Evolutionary conservation across 2,797 vertebrate species (phyloP).

Genomic region (Hapalemur alaotrensis): DNA sequence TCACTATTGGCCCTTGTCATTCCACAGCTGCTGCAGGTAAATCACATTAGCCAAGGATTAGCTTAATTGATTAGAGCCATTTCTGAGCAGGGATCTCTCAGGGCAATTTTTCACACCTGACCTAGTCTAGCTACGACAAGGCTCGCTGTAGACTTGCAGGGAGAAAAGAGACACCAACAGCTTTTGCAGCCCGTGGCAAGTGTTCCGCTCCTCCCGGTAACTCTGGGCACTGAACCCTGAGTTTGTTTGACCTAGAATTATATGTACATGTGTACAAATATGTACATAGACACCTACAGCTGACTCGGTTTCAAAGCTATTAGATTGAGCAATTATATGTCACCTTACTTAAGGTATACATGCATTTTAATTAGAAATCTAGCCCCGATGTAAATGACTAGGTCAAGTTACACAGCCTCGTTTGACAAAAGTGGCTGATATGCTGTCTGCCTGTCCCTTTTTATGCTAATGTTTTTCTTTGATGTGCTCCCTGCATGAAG

Average conservation of each 20-base stretch:
- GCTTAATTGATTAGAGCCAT: constrained; percentile 37
- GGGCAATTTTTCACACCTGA: constrained; percentile 51
- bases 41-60: constrained; percentile 49
- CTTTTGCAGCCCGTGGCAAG: not conserved
- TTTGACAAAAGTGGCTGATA: not conserved
- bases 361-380: constrained; percentile 14
- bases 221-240: not conserved
- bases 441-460: not conserved
- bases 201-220: not conserved
- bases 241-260: not conserved
- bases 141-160: not conserved
- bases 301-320: not conserved
- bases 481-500: constrained; percentile 40
- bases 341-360: constrained; percentile 36
- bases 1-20: not conserved
- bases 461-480: constrained; percentile 26
- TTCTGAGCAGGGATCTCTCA: constrained; percentile 8
- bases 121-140: constrained; percentile 47
- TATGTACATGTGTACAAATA: not conserved
- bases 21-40: constrained; percentile 18
- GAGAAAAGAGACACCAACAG: not conserved
- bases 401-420: not conserved
- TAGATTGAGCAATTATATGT: not conserved
- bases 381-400: not conserved
- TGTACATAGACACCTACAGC: not conserved